Base-by-base conservation (phyloP, 2,113 vertebrate genomes). In the Hippocampus barbouri region DNA sequence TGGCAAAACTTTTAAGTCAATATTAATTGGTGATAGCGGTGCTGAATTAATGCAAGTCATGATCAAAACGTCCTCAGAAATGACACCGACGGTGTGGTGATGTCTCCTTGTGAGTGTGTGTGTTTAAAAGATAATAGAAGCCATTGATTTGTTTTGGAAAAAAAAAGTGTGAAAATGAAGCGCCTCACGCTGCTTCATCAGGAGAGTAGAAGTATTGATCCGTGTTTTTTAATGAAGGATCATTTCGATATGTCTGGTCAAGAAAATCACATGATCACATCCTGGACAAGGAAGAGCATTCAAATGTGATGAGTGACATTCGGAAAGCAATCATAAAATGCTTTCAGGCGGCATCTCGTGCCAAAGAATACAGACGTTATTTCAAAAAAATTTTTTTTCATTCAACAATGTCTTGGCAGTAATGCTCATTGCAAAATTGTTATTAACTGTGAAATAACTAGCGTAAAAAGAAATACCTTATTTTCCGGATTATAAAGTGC, bases 131-230 rank as follows among this genome's bases (percentile, higher is more conserved):
- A 95, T 94, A 94, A 97, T 97, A 95, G 64, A 66, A 92, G 92
- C 91, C 94, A 98, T 97, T 92, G 96, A 98, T 96, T 94, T 86
- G 92, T 91, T 87, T 57, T 90, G 95, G 95, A 95, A 94, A 57
- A 89, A 89, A 95, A 96, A 96, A 94, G 94, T 92, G 91, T 91
- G 93, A 94, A 98, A 95, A 96, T 95, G 91, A 97, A 97, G 93
- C 93, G 91, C 93, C 92, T 93, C 91, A 81, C 85, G 84, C 89
- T 89, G 93, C 94, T 95, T 95, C 93, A 94, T 95, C 94, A 94
- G 92, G 92, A 83, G 91, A 91, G 93, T 66, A 66, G 64, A 66
- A 66, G 43, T 93, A 94, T 94, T 94, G 93, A 95, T 93, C 91
- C 87, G 82, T 25, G 85, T 80, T 80, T 38, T 82, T 85, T 91